Conservation (phyloP, 1,140 invertebrate species). For the Bombus difficillimus region DNA sequence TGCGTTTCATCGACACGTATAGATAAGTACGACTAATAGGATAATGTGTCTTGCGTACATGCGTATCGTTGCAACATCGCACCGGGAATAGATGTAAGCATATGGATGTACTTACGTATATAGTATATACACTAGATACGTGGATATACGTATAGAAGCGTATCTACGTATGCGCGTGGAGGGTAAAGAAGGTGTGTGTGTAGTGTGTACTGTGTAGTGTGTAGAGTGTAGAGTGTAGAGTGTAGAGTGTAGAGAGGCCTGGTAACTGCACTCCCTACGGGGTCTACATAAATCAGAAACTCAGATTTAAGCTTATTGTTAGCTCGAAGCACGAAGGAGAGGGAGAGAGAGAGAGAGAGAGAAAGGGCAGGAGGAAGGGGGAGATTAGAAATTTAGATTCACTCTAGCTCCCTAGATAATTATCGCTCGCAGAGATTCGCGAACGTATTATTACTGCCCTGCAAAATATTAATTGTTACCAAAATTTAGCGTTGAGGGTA, state of each 20-base stretch:
- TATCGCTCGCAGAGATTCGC: conserved; percentile 12
- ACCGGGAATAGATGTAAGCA: neutral
- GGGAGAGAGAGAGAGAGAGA: too few species aligned
- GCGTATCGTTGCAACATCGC: neutral
- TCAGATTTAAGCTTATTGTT: conserved; percentile 56
- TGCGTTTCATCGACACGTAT: neutral
- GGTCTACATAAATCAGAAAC: conserved; percentile 77
- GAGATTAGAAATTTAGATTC: conserved; percentile 73
- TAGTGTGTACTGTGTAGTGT: neutral
- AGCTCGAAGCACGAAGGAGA: conserved; percentile 7
- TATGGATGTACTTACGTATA: neutral
- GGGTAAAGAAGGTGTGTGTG: neutral
- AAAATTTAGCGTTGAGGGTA: neutral
- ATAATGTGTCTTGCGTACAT: conserved; percentile 20
- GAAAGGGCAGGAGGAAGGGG: too few species aligned
- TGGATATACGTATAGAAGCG: too few species aligned
- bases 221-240: neutral
- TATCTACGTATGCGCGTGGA: neutral
- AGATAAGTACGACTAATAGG: too few species aligned
- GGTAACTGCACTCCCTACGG: conserved; percentile 75
- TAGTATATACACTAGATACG: neutral
- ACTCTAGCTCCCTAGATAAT: conserved; percentile 61
- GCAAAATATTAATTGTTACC: neutral
- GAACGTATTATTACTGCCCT: neutral
- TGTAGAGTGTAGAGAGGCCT: conserved; percentile 16